Evolutionary conservation across 2,888 invertebrate species (phyloP).

Genomic region (Luffia ferchaultella): DNA sequence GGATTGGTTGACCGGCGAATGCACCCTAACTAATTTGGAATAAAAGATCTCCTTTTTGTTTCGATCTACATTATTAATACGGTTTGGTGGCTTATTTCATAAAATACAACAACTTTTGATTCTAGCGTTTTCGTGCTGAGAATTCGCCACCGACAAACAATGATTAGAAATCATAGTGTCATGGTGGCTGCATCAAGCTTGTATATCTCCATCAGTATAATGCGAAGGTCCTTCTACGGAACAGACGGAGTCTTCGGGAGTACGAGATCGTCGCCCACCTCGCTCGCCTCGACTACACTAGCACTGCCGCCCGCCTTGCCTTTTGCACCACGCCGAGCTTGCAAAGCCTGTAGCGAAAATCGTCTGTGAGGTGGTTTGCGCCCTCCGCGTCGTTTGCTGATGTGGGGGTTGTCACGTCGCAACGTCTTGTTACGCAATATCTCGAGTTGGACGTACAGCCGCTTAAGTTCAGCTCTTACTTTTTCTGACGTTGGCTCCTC

Average conservation of each 20-base stretch:
- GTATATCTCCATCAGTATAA: conserved; percentile 67
- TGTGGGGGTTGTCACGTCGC: conserved; percentile 95
- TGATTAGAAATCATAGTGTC: background rate
- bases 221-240: conserved; percentile 85
- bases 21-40: too few species aligned
- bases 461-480: conserved; percentile 83
- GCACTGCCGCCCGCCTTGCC: conserved; percentile 52
- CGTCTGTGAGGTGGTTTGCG: conserved; percentile 86
- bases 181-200: conserved; percentile 32
- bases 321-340: conserved; percentile 70
- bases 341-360: conserved; percentile 86
- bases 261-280: conserved; percentile 80
- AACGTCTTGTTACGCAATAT: conserved; percentile 91
- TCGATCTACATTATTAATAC: too few species aligned
- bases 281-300: conserved; percentile 72
- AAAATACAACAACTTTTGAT: too few species aligned
- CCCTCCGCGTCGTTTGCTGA: conserved; percentile 91
- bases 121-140: too few species aligned
- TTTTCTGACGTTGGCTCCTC: conserved; percentile 94
- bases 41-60: too few species aligned
- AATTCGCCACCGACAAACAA: too few species aligned
- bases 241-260: conserved; percentile 91
- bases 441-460: conserved; percentile 92
- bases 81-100: too few species aligned
- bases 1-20: too few species aligned